Percentiles rank a stretch among this genome's conserved stretches.
phyloP scores from a whole-genome alignment of 2,113 vertebrate species.

The Oncorhynchus clarkii region DNA sequence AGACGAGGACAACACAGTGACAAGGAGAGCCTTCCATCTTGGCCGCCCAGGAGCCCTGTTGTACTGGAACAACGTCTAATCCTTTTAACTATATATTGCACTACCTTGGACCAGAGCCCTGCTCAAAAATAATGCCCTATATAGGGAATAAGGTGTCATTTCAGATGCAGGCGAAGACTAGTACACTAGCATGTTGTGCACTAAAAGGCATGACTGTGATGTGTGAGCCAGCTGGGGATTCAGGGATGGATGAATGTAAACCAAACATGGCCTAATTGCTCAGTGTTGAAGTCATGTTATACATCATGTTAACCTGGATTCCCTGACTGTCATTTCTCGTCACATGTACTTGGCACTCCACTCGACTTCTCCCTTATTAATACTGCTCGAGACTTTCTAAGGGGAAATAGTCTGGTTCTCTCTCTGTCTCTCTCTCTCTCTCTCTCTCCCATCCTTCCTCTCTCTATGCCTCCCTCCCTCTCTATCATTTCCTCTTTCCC shows the following conservation, averaged over 20 bases:
- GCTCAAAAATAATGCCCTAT: too few species aligned
- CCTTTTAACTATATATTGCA: too few species aligned
- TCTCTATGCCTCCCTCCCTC: neutral
- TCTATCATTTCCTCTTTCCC: neutral
- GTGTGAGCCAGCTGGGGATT: neutral
- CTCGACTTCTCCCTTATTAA: slow-evolving; percentile 31
- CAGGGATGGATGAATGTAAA: slow-evolving; percentile 7
- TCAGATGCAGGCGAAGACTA: too few species aligned
- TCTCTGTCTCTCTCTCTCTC: neutral
- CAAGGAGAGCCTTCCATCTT: slow-evolving; percentile 38
- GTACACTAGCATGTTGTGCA: too few species aligned
- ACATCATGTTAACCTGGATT: slow-evolving; percentile 38
- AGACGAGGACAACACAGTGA: slow-evolving; percentile 14
- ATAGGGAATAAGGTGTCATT: too few species aligned
- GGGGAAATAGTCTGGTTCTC: neutral
- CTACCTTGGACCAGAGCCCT: too few species aligned
- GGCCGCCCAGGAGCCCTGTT: slow-evolving; percentile 17
- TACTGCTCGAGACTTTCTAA: slow-evolving; percentile 7
- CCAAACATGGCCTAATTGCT: slow-evolving; percentile 13
- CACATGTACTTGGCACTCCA: slow-evolving; percentile 10
- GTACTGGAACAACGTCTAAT: slow-evolving; percentile 2
- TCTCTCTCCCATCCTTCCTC: neutral
- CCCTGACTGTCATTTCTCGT: slow-evolving; percentile 23
- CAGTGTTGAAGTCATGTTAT: neutral
- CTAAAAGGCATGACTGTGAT: neutral